Conservation (phyloP, 2,113 vertebrate species). For the Cebus imitator region DNA sequence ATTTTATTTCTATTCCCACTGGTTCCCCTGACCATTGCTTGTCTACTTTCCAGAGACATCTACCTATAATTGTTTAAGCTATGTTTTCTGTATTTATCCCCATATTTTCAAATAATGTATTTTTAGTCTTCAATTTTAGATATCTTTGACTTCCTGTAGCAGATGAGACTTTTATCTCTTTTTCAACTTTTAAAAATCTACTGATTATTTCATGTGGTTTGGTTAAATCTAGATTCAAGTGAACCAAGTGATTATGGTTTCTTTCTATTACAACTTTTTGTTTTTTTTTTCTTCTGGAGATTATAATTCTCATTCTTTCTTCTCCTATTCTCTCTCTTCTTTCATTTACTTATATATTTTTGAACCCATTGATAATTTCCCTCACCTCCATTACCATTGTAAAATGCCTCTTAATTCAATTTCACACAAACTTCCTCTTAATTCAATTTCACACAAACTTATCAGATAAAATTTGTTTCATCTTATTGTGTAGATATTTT, state of each 20-base stretch:
- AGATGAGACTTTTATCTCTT: background rate
- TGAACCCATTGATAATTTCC: background rate
- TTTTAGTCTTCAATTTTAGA: background rate
- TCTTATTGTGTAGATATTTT: background rate
- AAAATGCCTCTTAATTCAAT: background rate
- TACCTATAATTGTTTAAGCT: background rate
- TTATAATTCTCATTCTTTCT: background rate
- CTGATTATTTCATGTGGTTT: background rate
- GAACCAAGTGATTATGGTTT: background rate
- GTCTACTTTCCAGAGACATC: background rate
- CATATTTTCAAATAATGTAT: background rate
- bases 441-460: background rate
- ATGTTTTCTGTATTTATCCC: background rate
- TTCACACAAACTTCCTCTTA: background rate
- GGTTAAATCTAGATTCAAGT: background rate
- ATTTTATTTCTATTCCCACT: background rate
- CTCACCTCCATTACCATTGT: background rate
- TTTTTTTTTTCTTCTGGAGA: background rate
- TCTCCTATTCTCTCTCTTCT: background rate
- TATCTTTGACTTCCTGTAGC: background rate
- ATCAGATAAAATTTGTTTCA: background rate
- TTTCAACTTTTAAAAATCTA: background rate
- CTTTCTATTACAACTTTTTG: background rate
- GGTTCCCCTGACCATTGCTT: background rate
- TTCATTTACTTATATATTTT: background rate